Conservation (phyloP, 2,888 invertebrate genomes). For the Yponomeuta cagnagella region DNA sequence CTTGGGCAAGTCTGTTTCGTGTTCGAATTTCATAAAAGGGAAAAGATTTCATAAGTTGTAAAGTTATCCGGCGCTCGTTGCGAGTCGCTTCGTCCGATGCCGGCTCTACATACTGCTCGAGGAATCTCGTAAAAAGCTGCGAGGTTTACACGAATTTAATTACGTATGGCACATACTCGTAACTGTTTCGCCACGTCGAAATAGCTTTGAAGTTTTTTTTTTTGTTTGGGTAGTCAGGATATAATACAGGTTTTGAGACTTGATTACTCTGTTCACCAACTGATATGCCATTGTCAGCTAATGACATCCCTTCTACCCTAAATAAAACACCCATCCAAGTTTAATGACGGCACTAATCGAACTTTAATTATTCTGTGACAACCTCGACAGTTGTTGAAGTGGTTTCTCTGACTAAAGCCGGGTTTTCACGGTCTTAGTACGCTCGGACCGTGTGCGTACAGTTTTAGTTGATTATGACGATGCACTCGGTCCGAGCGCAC, state of each 20-base stretch:
- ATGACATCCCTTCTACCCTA: background rate
- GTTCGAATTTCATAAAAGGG: conserved; percentile 38
- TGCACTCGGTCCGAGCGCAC: no score
- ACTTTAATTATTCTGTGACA: background rate
- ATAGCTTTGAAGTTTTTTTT: no score
- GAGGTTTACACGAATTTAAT: conserved; percentile 23
- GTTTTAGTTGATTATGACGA: no score
- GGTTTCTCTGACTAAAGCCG: no score
- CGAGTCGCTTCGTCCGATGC: conserved; percentile 43
- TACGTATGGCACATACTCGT: background rate
- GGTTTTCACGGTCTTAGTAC: no score
- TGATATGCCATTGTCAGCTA: background rate
- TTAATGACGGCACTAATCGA: background rate
- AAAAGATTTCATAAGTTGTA: conserved; percentile 64
- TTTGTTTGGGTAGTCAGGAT: no score
- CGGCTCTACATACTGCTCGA: conserved; percentile 46
- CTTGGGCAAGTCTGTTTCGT: conserved; percentile 7
- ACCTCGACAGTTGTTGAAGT: background rate
- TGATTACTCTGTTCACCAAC: no score
- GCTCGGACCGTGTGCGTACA: no score
- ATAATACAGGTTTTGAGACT: no score
- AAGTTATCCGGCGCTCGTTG: conserved; percentile 58
- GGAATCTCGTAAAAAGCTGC: conserved; percentile 72
- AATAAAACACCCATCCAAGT: background rate
- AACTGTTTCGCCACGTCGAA: background rate